These are phyloP conservation scores for Serrognathus titanus DNA, from an alignment of 2,888 invertebrate species.

Conservation along the genomic window DNA sequence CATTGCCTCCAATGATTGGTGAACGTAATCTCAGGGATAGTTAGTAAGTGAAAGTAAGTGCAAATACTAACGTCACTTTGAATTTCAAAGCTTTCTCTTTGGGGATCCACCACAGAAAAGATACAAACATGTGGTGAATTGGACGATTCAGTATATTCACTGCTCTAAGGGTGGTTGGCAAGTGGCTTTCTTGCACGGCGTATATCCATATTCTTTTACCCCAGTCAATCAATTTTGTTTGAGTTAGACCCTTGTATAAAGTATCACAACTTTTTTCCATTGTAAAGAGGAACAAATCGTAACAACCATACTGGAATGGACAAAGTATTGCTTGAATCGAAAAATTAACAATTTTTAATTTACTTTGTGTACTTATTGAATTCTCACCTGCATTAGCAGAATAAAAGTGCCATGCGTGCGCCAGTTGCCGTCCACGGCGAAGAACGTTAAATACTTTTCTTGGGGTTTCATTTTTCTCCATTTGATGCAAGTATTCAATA, in stretches of 20 bases:
- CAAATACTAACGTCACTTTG: background rate
- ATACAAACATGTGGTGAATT: background rate
- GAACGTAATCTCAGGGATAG: background rate
- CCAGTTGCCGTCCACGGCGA: slow-evolving; percentile 47
- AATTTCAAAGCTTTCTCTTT: slow-evolving; percentile 6
- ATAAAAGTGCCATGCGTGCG: slow-evolving; percentile 42
- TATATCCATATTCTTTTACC: background rate
- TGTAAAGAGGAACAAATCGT: slow-evolving; percentile 9
- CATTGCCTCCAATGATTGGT: no score
- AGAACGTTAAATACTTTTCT: slow-evolving; percentile 42
- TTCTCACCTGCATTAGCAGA: slow-evolving; percentile 25
- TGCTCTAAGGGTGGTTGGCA: background rate
- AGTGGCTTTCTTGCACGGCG: background rate
- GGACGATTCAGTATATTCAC: slow-evolving; percentile 1
- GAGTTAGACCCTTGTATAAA: background rate
- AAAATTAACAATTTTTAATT: background rate
- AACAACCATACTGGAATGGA: slow-evolving; percentile 6
- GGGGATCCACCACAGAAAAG: slow-evolving; percentile 1
- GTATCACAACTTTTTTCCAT: slow-evolving; percentile 1
- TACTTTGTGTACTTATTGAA: background rate
- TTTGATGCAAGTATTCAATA: slow-evolving; percentile 43
- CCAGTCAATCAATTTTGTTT: slow-evolving; percentile 7
- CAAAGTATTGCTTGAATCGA: background rate
- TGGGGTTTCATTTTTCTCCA: slow-evolving; percentile 35
- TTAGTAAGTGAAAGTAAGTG: no score